Evolutionary conservation across 2,113 vertebrate species (phyloP), one percentile per base, ranked within the genome.

Genomic region (Cyanoderma ruficeps): DNA sequence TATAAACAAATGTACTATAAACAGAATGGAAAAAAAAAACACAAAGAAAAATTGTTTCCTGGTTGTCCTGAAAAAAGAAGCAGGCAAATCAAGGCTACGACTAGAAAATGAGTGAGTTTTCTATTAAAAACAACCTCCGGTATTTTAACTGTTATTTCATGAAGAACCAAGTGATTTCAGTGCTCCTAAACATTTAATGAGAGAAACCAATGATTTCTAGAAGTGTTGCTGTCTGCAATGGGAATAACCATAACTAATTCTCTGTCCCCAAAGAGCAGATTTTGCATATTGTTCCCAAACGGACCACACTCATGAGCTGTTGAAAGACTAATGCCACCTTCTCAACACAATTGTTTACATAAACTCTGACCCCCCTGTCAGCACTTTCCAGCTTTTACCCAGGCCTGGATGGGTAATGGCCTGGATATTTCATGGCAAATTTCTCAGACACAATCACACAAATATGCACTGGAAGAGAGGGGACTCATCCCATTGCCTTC

Each of bases 151-250:
- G 60, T 70, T 90, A 70, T 80, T 85, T 94, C 91, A 93, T 10
- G 63, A 93, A 91, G 78, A 97, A 84, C 22, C 35, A 52, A 96
- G 78, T 91, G 61, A 90, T 71, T 94, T 95, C 70, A 93, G 78
- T 41, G 59, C 60, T 90, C 42, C 75, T 90, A 86, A 93, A 93
- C 86, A 88, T 70, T 94, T 95, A 89, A 96, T 56, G 90, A 94
- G 88, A 86, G 50, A 84, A 95, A 89, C 68, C 71, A 92, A 70
- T 63, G n/a, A 71, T 72, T 89, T 93, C 71, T 88, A 83, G 72
- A 83, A 91, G 53, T 35, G 49, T 72, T 92, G 70, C 68, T 90
- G 71, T 85, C 61, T 95, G 49, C 57, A 53, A 1, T 25, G 57
- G 65, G 81, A 92, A 92, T n/a, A 70, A 53, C 57, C 5, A 2